A percentile compares a stretch with the other conserved stretches of the same genome.
These are phyloP conservation scores for Fulmarus glacialis DNA, from an alignment of 2,113 vertebrate genomes.

Conservation along the genomic window DNA sequence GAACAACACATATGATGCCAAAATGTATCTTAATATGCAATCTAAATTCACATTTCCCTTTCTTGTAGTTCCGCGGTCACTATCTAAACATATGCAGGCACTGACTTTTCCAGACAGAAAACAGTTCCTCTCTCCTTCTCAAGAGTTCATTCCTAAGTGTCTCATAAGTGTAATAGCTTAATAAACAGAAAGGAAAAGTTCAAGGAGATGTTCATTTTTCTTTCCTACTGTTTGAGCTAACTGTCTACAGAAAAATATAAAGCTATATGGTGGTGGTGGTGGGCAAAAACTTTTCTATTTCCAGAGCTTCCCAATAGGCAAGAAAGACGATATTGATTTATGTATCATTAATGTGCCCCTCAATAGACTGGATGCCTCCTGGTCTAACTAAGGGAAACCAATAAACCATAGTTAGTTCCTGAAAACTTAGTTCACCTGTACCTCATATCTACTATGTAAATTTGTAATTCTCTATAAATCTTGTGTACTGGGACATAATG, in stretches of 20 bases:
- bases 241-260: neutral
- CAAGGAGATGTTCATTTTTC: neutral
- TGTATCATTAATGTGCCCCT: neutral
- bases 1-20: neutral
- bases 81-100: neutral
- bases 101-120: neutral
- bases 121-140: neutral
- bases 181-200: neutral
- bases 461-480: neutral
- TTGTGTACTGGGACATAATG: neutral
- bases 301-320: neutral
- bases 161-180: neutral
- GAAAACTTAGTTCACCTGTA: neutral
- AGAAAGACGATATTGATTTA: neutral
- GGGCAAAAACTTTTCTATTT: neutral
- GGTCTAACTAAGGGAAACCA: neutral
- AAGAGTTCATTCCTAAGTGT: neutral
- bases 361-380: neutral
- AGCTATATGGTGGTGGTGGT: fast-evolving
- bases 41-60: neutral
- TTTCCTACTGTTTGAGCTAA: neutral
- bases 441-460: neutral
- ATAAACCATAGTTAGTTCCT: neutral
- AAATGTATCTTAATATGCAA: neutral
- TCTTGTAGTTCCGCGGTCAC: neutral